Base-by-base conservation (phyloP, 2,797 vertebrate genomes). In the Pangasius larnaudii region DNA sequence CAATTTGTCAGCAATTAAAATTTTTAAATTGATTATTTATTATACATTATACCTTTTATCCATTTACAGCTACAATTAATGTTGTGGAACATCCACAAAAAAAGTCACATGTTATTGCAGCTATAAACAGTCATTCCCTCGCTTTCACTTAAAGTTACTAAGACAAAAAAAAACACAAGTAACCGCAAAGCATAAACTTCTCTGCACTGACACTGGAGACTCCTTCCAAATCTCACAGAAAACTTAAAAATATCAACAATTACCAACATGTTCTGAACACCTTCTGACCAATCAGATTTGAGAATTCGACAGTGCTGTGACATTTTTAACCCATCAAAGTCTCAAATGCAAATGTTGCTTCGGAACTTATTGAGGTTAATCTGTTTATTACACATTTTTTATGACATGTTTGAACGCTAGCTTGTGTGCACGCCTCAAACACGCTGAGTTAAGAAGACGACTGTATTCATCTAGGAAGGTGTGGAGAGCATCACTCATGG, bases 351-450 rank as follows among this genome's bases (percentile, higher is more conserved):
- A n/a, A 30, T 53, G 51, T 3, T 0, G 4, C 3, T 33, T 56
- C n/a, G 5, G 30, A 56, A 33, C 27, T 0, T 6, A 53, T 56
- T 0, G 51, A 78, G 51, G 51, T 36, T 30, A 7, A 53, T 14
- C 3, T 7, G 24, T 24, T 42, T 90, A 92, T 93, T 94, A 5
- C 92, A 93, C 88, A 24, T 65, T 33, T 33, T 67, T 13, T n/a
- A 8, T 42, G 79, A 24, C 79, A 42, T 0, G 10, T 39, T 14
- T 42, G 56, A 27, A 39, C 5, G 27, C 59, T 11, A 22, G 39
- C 81, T 46, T 39, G 67, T 42, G 67, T 6, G 46, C 30, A 33
- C 3, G 75, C 3, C 59, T 51, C 36, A 49, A 30, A 46, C 27
- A 67, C 1, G n/a, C 27, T 5, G 49, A 71, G 65, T 63, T 72